Conservation (phyloP, 1,140 invertebrate genomes). For the Ooceraea biroi region DNA sequence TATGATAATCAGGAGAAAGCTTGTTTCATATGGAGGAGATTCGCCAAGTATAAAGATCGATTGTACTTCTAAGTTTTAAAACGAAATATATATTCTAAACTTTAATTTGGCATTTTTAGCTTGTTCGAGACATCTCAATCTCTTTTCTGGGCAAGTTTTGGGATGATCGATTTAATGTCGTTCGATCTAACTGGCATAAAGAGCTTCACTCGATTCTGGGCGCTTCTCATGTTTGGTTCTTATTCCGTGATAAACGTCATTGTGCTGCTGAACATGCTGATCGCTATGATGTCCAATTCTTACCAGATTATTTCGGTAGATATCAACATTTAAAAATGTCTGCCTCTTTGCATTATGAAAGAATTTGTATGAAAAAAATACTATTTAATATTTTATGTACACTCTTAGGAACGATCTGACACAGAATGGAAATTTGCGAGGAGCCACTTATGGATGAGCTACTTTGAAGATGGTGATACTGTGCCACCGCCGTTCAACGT, state of each 20-base stretch:
- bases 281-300: conserved; percentile 98
- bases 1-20: conserved; percentile 93
- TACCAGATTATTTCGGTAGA: conserved; percentile 96
- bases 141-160: conserved; percentile 97
- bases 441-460: conserved; percentile 96
- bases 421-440: conserved; percentile 97
- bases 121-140: conserved; percentile 97
- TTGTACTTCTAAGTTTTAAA: background rate
- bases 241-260: conserved; percentile 97
- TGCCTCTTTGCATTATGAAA: background rate
- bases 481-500: conserved; percentile 96
- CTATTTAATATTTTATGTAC: conserved; percentile 1
- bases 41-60: conserved; percentile 90
- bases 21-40: conserved; percentile 94
- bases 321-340: background rate
- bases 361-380: background rate
- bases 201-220: conserved; percentile 95
- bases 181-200: conserved; percentile 95
- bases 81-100: background rate
- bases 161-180: conserved; percentile 94
- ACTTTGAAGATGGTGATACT: conserved; percentile 94
- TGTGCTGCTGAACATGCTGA: conserved; percentile 96
- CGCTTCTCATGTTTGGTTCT: conserved; percentile 94
- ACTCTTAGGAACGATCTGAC: conserved; percentile 92
- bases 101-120: conserved; percentile 86